Evolutionary conservation across 2,797 vertebrate species (phyloP), one percentile per base, ranked within the genome.

Genomic region (Xenops minutus): DNA sequence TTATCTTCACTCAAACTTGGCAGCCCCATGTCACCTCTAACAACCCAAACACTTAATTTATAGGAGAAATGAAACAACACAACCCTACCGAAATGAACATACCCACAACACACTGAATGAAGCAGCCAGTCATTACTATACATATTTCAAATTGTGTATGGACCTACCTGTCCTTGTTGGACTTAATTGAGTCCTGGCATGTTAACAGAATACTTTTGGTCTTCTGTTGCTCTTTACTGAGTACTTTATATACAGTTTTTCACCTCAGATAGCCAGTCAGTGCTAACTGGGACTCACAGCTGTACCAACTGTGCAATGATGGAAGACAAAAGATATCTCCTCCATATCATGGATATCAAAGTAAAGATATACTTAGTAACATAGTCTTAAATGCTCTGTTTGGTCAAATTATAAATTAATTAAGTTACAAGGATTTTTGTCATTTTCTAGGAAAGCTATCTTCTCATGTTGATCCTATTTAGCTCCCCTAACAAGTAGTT

Each of bases 1-100:
- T 49, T 49, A 15, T 51, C 54, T 44, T 24, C 15, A 30, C 18
- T 51, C 39, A 32, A 23, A 55, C 39, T 64, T 43, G 78, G 49
- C 32, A 69, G n/a, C 7, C 4, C 27, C 7, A 0, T 0, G 2
- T 34, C 39, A 54, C 6, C 12, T 72, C 46, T 43, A 43, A 56
- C 14, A n/a, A 39, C 26, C 20, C 18, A n/a, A 62, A 78, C 63
- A 12, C 19, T 32, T 63, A 55, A 49, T 37, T 74, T 4, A 1
- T 62, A 21, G 44, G 41, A 77, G 10, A 61, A 71, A 51, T 39
- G 3, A 76, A 80, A 58, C 46, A 84, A 24, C 15, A 46, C 30
- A 58, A 22, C 23, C 43, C 76, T 62, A 44, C 19, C 51, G 43
- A 88, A 87, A 56, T 6, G 4, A 83, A 46, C 30, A 32, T 22